Evolutionary conservation across 2,113 vertebrate genomes (phyloP), one percentile per base, ranked within the genome.

Genomic region (Chrysemys picta): DNA sequence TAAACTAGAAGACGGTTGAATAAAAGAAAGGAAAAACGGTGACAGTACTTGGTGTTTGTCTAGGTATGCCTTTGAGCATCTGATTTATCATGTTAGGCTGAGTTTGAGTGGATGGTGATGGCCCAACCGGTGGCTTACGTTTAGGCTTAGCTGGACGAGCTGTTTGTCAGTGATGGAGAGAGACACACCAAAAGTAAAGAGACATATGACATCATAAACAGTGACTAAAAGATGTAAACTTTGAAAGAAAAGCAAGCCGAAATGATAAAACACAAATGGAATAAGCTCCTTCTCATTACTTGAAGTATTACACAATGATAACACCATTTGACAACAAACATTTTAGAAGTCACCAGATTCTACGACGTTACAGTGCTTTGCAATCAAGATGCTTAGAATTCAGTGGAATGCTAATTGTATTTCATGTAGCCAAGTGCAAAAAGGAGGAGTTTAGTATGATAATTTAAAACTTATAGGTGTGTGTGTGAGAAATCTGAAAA

Each of bases 51-150:
- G 98, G 97, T 93, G 95, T 97, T 97, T 97, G 98, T 96, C 98
- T 99, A 98, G 97, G 98, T 98, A 98, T 98, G 98, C 98, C 98
- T 98, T 97, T 98, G 97, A 98, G 97, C 97, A 98, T 98, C 96
- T 98, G 98, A 98, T 97, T 98, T 93, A 98, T 97, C 96, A 98
- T 97, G 97, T 98, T 98, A 98, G 97, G 96, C 98, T 98, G 98
- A 89, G 57, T 97, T 98, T 98, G 98, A 97, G 97, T 97, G 98
- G 98, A 97, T 97, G 97, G 94, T 98, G 98, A 96, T 98, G 98
- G 98, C 98, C 98, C 98, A 96, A 97, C 97, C 96, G 97, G 97
- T 62, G 98, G 95, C 94, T 89, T 98, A 87, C 97, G 98, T 94
- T 96, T 98, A 87, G 98, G 98, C 94, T 96, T 98, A 96, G 98